Conservation (phyloP, 2,888 invertebrate species). For the Zaprionus lineosus region DNA sequence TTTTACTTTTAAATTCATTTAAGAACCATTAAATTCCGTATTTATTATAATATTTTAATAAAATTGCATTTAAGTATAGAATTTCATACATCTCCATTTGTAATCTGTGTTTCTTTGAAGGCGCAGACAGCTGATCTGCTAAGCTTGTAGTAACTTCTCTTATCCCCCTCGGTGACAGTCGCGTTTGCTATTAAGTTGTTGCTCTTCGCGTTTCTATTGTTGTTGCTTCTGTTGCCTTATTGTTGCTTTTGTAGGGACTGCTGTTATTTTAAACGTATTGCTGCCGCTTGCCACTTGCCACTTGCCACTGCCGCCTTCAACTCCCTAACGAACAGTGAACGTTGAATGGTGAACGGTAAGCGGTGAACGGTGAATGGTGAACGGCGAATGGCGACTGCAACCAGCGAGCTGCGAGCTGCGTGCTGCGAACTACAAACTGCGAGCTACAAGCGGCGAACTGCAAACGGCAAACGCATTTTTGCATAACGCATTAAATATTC, state of each 20-base stretch:
- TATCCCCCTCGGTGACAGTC: conserved; percentile 29
- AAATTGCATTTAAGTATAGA: neutral
- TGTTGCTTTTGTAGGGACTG: conserved; percentile 39
- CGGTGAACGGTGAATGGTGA: too few relatives aligned
- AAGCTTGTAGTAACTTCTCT: conserved; percentile 8
- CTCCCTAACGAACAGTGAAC: conserved; percentile 32
- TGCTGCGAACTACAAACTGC: too few relatives aligned
- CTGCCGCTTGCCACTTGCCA: conserved; percentile 22
- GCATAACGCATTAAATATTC: conserved; percentile 77
- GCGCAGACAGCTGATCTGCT: too few relatives aligned
- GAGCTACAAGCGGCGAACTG: conserved; percentile 23
- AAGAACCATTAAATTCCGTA: too few relatives aligned
- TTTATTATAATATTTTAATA: too few relatives aligned
- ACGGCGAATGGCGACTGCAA: too few relatives aligned
- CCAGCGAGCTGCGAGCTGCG: too few relatives aligned
- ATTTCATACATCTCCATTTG: conserved; percentile 6
- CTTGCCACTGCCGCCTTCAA: conserved; percentile 22
- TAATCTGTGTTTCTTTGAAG: too few relatives aligned
- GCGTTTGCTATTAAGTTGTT: conserved; percentile 25
- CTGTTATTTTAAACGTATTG: conserved; percentile 76
- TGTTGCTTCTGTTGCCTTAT: conserved; percentile 29
- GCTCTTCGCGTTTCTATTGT: conserved; percentile 27
- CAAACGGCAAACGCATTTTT: conserved; percentile 63
- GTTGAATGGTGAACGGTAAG: conserved; percentile 32
- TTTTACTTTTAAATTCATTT: too few relatives aligned